phyloP scores from a whole-genome alignment of 2,113 vertebrate genomes.

The Tachysurus fulvidraco region DNA sequence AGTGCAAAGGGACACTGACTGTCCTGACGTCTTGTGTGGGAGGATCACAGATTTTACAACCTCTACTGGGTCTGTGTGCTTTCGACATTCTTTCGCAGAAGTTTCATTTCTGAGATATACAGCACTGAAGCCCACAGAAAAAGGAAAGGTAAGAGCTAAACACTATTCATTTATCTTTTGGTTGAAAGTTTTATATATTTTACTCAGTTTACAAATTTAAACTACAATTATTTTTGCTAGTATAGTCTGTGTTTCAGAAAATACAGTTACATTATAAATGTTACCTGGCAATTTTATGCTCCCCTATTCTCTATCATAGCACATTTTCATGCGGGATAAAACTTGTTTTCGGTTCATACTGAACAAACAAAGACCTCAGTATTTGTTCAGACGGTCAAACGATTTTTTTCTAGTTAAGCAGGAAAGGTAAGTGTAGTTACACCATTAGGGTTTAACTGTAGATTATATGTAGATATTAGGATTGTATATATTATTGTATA shows the following conservation, averaged over 20 bases:
- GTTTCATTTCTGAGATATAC: not conserved
- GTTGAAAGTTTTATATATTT: not conserved
- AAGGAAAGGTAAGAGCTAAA: not conserved
- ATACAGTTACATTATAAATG: not conserved
- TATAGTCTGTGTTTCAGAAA: too few relatives aligned
- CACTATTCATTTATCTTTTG: not conserved
- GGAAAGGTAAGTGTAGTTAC: not conserved
- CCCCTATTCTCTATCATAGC: not conserved
- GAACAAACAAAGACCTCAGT: not conserved
- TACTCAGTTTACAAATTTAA: too few relatives aligned
- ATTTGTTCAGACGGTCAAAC: too few relatives aligned
- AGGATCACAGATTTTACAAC: not conserved
- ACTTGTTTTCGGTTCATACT: not conserved
- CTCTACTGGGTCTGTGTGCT: not conserved
- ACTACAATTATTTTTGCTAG: too few relatives aligned
- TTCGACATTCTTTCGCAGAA: too few relatives aligned
- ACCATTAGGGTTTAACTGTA: too few relatives aligned
- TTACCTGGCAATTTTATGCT: not conserved
- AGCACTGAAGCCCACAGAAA: not conserved
- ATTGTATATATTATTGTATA: too few relatives aligned
- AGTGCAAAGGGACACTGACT: accelerated
- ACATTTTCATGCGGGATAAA: too few relatives aligned
- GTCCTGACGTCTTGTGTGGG: not conserved
- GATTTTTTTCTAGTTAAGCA: not conserved
- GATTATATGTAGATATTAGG: not conserved